A percentile compares a stretch with the other conserved stretches of the same genome.
These are phyloP conservation scores for Odobenus rosmarus DNA, from an alignment of 2,113 vertebrate genomes.

Conservation along the genomic window DNA sequence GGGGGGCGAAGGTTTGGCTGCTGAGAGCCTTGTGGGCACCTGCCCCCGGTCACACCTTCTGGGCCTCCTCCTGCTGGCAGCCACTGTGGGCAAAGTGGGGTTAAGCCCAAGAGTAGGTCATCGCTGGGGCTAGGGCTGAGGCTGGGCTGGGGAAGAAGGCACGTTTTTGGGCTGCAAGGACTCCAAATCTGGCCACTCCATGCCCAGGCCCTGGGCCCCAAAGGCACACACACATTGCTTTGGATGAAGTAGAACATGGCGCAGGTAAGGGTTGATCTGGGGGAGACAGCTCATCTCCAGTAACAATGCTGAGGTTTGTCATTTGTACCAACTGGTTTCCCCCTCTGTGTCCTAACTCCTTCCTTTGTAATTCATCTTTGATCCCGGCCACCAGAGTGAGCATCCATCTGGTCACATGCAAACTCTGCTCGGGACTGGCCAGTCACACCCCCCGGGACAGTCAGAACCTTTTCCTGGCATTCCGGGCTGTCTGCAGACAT, in stretches of 20 bases:
- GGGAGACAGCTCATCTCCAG: neutral
- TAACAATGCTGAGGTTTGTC: neutral
- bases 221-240: neutral
- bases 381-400: neutral
- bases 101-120: neutral
- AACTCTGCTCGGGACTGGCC: neutral
- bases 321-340: neutral
- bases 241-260: fast-evolving
- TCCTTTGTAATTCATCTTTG: neutral
- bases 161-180: neutral
- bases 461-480: neutral
- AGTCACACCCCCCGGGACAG: neutral
- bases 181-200: neutral
- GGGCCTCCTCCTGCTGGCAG: neutral
- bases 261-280: neutral
- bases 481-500: neutral
- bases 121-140: neutral
- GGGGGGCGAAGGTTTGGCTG: neutral
- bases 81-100: neutral
- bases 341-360: neutral
- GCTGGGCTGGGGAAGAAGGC: neutral
- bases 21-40: neutral
- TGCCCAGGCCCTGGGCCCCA: neutral
- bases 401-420: neutral
- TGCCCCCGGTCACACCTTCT: neutral